Evolutionary conservation across 2,888 invertebrate genomes (phyloP).

Genomic region (Arrhopalites spinosus): DNA sequence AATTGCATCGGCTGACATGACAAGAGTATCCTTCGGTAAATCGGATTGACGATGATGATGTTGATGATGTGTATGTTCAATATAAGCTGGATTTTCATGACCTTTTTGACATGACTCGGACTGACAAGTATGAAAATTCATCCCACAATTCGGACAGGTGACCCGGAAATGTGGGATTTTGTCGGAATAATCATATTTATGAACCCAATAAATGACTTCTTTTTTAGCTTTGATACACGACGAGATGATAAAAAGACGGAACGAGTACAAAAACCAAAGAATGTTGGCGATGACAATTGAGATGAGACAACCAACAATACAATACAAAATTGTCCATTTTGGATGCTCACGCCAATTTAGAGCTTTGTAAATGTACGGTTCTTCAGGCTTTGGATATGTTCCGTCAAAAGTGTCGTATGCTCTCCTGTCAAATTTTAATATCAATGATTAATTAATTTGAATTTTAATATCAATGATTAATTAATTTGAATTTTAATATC

Average conservation of each 20-base stretch:
- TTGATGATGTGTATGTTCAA: too few relatives aligned
- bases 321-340: neutral
- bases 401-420: neutral
- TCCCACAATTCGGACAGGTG: too few relatives aligned
- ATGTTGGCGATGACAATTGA: neutral
- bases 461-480: neutral
- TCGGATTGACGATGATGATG: too few relatives aligned
- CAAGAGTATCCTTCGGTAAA: too few relatives aligned
- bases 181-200: neutral
- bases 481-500: neutral
- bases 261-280: neutral
- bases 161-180: neutral
- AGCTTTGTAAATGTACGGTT: constrained; percentile 5
- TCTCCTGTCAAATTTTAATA: neutral
- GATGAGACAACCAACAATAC: neutral
- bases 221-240: neutral
- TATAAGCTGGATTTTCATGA: too few relatives aligned
- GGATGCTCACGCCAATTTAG: constrained; percentile 7
- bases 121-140: too few relatives aligned
- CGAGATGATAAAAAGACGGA: neutral
- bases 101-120: too few relatives aligned
- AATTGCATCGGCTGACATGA: too few relatives aligned
- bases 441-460: too few relatives aligned
- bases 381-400: neutral
- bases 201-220: neutral